phyloP scores from a whole-genome alignment of 2,888 invertebrate genomes.

The Eristalinus aeneus region DNA sequence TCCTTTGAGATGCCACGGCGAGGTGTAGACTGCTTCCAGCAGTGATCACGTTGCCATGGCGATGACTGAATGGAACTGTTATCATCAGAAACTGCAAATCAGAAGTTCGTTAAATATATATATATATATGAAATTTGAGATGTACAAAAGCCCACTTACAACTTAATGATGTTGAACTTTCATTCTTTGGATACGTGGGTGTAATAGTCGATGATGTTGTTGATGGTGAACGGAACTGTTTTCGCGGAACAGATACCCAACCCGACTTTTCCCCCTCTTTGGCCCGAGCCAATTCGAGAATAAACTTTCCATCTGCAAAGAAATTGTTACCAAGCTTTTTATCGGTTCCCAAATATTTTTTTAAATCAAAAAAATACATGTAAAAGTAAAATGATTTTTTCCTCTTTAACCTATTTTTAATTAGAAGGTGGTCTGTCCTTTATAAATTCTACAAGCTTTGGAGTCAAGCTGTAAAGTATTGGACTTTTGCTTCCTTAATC shows the following conservation, averaged over 20 bases:
- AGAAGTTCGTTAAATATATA: not conserved
- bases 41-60: slow-evolving; percentile 94
- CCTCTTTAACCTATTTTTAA: no score
- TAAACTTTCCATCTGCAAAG: slow-evolving; percentile 91
- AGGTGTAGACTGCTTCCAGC: slow-evolving; percentile 92
- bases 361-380: no score
- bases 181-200: slow-evolving; percentile 84
- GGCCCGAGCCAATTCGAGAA: slow-evolving; percentile 90
- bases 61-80: slow-evolving; percentile 95
- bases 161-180: slow-evolving; percentile 90
- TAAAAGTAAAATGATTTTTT: no score
- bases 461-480: no score
- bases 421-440: no score
- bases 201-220: slow-evolving; percentile 84
- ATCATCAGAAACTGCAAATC: slow-evolving; percentile 88
- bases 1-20: slow-evolving; percentile 88
- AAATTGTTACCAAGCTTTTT: no score
- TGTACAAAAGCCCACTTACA: slow-evolving; percentile 81
- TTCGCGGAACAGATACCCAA: slow-evolving; percentile 94
- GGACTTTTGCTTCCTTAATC: no score
- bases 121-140: not conserved
- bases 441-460: no score
- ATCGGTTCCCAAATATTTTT: no score
- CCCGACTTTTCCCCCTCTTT: slow-evolving; percentile 90
- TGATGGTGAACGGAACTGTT: slow-evolving; percentile 92